Percentiles rank a stretch among this genome's conserved stretches.
These are phyloP conservation scores for Chirona hameri DNA, from an alignment of 2,888 invertebrate genomes.

Conservation along the genomic window DNA sequence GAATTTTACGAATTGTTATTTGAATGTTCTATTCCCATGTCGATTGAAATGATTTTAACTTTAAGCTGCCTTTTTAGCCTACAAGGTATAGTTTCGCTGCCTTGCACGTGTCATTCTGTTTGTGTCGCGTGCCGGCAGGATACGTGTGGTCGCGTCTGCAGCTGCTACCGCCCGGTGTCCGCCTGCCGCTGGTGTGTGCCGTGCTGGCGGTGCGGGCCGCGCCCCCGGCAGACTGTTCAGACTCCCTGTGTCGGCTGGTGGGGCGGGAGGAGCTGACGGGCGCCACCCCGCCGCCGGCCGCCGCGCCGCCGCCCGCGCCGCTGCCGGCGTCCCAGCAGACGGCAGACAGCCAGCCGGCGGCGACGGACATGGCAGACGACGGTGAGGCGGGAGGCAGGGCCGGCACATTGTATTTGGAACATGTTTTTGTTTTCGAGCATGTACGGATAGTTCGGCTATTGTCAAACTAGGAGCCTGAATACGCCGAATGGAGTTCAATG, in stretches of 20 bases:
- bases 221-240: conserved; percentile 54
- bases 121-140: background rate
- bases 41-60: too few species aligned
- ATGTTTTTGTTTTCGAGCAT: too few species aligned
- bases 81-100: too few species aligned
- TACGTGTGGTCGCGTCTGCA: conserved; percentile 9
- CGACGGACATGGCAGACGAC: background rate
- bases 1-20: too few species aligned
- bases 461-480: too few species aligned
- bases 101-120: too few species aligned
- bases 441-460: too few species aligned
- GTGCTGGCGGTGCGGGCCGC: conserved; percentile 59
- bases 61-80: too few species aligned
- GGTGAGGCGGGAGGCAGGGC: background rate
- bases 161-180: conserved; percentile 4
- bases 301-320: conserved; percentile 59
- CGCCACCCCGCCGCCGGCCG: conserved; percentile 68
- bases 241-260: conserved; percentile 64
- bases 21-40: too few species aligned
- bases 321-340: background rate
- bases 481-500: too few species aligned
- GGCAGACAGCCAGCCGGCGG: background rate
- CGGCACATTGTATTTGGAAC: too few species aligned
- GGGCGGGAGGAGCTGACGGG: conserved; percentile 67
- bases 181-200: conserved; percentile 65